phyloP scores from a whole-genome alignment of 2,797 vertebrate species.

The Simalia tracyae region DNA sequence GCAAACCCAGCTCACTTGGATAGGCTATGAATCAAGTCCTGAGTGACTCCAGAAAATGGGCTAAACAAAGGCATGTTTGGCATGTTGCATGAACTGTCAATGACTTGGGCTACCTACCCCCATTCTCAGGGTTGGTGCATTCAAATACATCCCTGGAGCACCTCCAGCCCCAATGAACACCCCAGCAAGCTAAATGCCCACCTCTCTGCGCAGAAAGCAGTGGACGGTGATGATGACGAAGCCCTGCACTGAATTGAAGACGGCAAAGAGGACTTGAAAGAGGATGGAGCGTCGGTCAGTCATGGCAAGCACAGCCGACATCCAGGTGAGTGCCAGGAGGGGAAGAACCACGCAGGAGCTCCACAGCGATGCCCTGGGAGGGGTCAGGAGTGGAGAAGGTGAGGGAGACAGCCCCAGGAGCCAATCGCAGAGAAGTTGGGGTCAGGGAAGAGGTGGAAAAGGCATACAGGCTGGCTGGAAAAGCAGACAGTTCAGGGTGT shows the following conservation, averaged over 20 bases:
- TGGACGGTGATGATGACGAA: slow-evolving; percentile 98
- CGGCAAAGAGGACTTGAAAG: slow-evolving; percentile 96
- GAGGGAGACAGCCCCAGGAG: slow-evolving; percentile 30
- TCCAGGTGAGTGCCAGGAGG: slow-evolving; percentile 97
- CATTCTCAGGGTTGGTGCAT: background rate
- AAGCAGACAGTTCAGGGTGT: background rate
- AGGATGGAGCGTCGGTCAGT: slow-evolving; percentile 96
- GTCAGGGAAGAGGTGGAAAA: background rate
- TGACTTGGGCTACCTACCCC: background rate
- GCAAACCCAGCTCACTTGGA: no score
- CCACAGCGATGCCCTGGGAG: slow-evolving; percentile 95
- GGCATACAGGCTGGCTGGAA: no score
- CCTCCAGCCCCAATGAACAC: background rate
- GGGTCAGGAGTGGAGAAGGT: slow-evolving; percentile 54
- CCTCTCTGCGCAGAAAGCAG: slow-evolving; percentile 96
- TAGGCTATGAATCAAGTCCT: background rate
- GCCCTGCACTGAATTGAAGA: slow-evolving; percentile 97
- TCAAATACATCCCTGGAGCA: background rate
- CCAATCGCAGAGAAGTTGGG: slow-evolving; percentile 2
- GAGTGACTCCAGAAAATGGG: background rate
- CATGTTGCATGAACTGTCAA: background rate
- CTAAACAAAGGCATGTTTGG: background rate
- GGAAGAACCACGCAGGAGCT: slow-evolving; percentile 99
- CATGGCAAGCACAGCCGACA: slow-evolving; percentile 98
- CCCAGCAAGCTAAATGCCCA: slow-evolving; percentile 64